These are phyloP conservation scores for Celastrina argiolus DNA, from an alignment of 2,888 invertebrate species.

Conservation along the genomic window DNA sequence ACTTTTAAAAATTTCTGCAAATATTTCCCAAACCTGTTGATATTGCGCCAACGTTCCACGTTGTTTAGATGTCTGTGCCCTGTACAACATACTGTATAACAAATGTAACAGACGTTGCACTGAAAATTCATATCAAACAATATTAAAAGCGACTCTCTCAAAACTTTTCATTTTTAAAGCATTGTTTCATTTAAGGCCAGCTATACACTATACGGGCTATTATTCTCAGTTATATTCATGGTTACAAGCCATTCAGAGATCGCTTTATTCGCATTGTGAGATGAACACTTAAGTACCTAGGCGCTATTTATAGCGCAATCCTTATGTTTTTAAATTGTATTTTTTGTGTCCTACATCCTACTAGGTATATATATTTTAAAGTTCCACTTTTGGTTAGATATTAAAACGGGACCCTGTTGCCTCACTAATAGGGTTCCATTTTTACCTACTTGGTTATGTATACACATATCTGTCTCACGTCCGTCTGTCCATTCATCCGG, in stretches of 20 bases:
- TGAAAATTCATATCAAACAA: background rate
- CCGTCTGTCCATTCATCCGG: no score
- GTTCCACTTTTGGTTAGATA: no score
- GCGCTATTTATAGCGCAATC: constrained; percentile 43
- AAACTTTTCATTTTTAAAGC: constrained; percentile 58
- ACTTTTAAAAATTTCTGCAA: background rate
- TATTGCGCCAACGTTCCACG: background rate
- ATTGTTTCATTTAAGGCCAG: constrained; percentile 64
- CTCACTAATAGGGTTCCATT: no score
- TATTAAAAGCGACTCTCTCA: constrained; percentile 36
- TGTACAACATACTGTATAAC: background rate
- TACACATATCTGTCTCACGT: no score
- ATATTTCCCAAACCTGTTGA: constrained; percentile 11
- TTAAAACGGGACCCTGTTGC: no score
- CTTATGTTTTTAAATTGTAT: constrained; percentile 27
- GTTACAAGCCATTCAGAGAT: constrained; percentile 58
- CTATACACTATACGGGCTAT: constrained; percentile 64
- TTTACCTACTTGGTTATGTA: no score
- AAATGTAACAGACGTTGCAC: constrained; percentile 3
- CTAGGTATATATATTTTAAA: no score
- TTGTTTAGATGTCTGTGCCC: background rate
- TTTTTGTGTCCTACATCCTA: no score
- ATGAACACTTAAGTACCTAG: constrained; percentile 56
- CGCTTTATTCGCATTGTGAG: constrained; percentile 67
- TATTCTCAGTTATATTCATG: constrained; percentile 65